Conservation (phyloP, 1,140 invertebrate genomes). For the Thaumetopoea pityocampa region DNA sequence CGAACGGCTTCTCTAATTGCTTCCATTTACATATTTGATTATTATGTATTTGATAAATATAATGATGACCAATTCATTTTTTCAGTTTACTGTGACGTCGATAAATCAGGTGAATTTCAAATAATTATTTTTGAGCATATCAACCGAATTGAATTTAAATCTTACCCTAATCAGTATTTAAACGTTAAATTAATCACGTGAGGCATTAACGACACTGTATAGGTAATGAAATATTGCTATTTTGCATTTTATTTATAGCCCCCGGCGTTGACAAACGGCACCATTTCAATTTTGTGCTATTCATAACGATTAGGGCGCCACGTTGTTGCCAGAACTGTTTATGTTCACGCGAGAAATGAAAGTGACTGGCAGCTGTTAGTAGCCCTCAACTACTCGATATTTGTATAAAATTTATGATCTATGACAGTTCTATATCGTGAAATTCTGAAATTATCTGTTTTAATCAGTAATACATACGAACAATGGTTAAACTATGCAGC, state of each 20-base stretch:
- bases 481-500: too few relatives aligned
- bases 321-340: conserved; percentile 36
- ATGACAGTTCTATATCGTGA: conserved; percentile 8
- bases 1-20: too few relatives aligned
- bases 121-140: too few relatives aligned
- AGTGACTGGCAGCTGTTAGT: conserved; percentile 43
- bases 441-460: conserved; percentile 7
- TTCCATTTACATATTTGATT: too few relatives aligned
- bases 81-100: too few relatives aligned
- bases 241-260: conserved; percentile 9
- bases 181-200: conserved; percentile 2
- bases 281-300: conserved; percentile 18
- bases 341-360: conserved; percentile 66
- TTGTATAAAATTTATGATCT: conserved; percentile 7
- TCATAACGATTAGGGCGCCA: conserved; percentile 31
- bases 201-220: conserved; percentile 6
- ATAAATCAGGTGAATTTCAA: too few relatives aligned
- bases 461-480: too few relatives aligned
- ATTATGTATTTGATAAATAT: too few relatives aligned
- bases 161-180: conserved; percentile 1
- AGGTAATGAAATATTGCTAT: conserved; percentile 9
- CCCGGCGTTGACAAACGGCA: conserved; percentile 2
- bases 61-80: too few relatives aligned
- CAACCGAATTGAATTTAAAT: too few relatives aligned
- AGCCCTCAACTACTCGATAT: conserved; percentile 6